Evolutionary conservation across 2,888 invertebrate species (phyloP), one percentile per base, ranked within the genome.

Genomic region (Cerastoderma edule): DNA sequence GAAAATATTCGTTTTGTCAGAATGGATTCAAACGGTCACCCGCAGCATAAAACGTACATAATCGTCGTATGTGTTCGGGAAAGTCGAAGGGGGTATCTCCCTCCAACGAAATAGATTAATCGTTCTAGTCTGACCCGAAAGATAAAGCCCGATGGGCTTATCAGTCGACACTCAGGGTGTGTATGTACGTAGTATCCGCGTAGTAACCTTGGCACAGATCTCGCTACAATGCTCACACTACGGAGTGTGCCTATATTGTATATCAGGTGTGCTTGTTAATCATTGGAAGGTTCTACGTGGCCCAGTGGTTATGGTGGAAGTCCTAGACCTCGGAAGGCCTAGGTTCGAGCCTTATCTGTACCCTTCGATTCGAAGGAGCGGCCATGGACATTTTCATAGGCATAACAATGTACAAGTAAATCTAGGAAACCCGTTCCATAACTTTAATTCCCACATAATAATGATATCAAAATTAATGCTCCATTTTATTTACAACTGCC

Each of bases 161-260:
- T 50, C 50, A 10, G 50, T 27, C 24, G 50, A 50, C 2, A 50
- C 50, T 24, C 10, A 50, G 1, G 24, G 50, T 22, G 22, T 13
- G 10, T 10, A 27, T n/a, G 50, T 27, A 50, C 50, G 50, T 50
- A 50, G 50, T 50, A 39, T 1, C 16, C 46, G 19, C 2, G 46
- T 46, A 50, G 50, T 50, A 50, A 50, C 50, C 50, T 50, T 50
- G 50, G 22, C 50, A 50, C 22, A 10, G 24, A 50, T 10, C 39
- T 16, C 16, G 16, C 10, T 39, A 39, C 39, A 39, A 39, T 39
- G 16, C 39, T 39, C 10, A 16, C 39, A 39, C 16, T 39, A 8
- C 8, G 16, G 16, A 39, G 16, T 39, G 39, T 8, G 16, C 8
- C 39, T 39, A 13, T 39, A 13, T 39, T 39, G 8, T 39, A 16